phyloP scores from a whole-genome alignment of 2,888 invertebrate species.

The Drosophila recens region DNA sequence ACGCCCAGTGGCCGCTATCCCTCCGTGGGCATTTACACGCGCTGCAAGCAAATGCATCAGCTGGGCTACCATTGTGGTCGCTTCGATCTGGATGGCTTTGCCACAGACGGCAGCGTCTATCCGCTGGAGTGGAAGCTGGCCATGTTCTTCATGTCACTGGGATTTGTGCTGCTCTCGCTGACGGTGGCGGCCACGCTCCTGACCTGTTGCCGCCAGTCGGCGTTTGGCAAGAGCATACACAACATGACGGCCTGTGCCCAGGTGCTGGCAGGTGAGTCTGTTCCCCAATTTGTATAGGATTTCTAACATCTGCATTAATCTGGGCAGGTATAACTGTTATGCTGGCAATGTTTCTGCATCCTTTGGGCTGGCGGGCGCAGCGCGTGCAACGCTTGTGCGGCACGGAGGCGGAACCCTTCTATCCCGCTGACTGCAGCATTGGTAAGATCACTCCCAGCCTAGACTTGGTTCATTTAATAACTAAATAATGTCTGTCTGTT shows the following conservation, averaged over 20 bases:
- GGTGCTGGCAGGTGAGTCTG: constrained; percentile 90
- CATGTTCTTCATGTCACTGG: constrained; percentile 90
- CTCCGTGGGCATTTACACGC: constrained; percentile 93
- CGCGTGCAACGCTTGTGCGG: constrained; percentile 92
- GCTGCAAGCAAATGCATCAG: constrained; percentile 89
- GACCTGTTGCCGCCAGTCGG: constrained; percentile 92
- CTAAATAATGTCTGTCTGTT: background rate
- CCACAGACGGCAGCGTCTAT: constrained; percentile 90
- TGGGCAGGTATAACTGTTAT: constrained; percentile 91
- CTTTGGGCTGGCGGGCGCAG: constrained; percentile 92
- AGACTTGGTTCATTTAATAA: background rate
- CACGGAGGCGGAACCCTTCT: constrained; percentile 90
- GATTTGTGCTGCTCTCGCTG: constrained; percentile 89
- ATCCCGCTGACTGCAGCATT: constrained; percentile 90
- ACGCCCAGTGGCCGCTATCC: constrained; percentile 85
- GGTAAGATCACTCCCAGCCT: constrained; percentile 86
- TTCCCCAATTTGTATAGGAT: too few relatives aligned
- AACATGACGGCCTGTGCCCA: constrained; percentile 93
- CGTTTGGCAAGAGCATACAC: constrained; percentile 94
- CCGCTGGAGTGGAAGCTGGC: constrained; percentile 93
- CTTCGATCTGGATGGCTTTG: constrained; percentile 90
- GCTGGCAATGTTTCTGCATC: constrained; percentile 91
- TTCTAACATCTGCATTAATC: background rate
- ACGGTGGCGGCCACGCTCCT: constrained; percentile 91
- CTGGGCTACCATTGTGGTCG: constrained; percentile 89